Percentiles rank a stretch among this genome's conserved stretches.
phyloP scores from a whole-genome alignment of 2,888 invertebrate species.

The Netelia inedita region DNA sequence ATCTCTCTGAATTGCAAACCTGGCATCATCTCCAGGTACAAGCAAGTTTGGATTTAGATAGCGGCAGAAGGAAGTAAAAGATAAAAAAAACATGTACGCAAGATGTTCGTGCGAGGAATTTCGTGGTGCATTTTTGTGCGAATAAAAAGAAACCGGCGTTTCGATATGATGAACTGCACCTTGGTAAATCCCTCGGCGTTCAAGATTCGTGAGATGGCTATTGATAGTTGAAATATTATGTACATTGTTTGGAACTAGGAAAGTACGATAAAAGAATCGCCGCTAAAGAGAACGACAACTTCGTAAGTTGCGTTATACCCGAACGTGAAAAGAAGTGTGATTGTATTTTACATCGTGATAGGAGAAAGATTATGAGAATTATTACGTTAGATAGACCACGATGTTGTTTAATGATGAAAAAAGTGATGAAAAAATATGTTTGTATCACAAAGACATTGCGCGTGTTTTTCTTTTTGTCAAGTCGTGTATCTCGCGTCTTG shows the following conservation, averaged over 20 bases:
- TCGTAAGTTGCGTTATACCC: neutral
- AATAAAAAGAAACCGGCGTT: neutral
- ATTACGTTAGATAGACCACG: slow-evolving; percentile 31
- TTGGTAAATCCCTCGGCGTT: neutral
- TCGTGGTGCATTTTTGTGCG: slow-evolving; percentile 11
- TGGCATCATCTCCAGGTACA: neutral
- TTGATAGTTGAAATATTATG: slow-evolving; percentile 6
- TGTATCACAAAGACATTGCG: slow-evolving; percentile 3
- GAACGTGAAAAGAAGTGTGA: slow-evolving; percentile 8
- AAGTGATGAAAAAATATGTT: slow-evolving; percentile 3
- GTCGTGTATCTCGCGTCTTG: slow-evolving; percentile 18
- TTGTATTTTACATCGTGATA: slow-evolving; percentile 18
- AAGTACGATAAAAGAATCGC: neutral
- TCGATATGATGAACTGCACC: neutral
- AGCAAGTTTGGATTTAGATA: slow-evolving; percentile 23
- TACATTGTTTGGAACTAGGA: neutral
- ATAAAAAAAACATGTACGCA: slow-evolving; percentile 33
- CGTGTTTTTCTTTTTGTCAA: slow-evolving; percentile 5
- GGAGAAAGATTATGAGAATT: slow-evolving; percentile 7
- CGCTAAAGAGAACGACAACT: neutral
- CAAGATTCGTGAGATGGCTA: slow-evolving; percentile 2
- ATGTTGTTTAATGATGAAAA: slow-evolving; percentile 9
- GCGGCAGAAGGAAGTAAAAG: slow-evolving; percentile 10
- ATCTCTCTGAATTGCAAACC: neutral
- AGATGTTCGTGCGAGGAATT: slow-evolving; percentile 28